Conservation (phyloP, 2,113 vertebrate genomes). For the Carollia perspicillata region DNA sequence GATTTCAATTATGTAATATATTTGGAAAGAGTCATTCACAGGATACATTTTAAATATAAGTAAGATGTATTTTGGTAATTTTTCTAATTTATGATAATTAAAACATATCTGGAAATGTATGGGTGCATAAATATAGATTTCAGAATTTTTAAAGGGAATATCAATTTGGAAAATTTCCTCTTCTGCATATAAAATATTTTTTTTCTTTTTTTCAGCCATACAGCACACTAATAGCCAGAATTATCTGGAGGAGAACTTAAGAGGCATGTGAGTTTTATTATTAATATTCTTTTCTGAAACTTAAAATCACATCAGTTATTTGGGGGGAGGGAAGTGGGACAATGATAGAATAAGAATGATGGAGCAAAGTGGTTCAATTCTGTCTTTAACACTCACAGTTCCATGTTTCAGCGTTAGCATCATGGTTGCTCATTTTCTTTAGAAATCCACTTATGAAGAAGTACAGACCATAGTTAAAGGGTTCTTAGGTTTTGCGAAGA, state of each 20-base stretch:
- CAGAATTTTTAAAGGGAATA: neutral
- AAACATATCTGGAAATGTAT: neutral
- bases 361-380: neutral
- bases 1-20: neutral
- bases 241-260: conserved; percentile 29
- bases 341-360: neutral
- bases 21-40: neutral
- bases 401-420: conserved; percentile 29
- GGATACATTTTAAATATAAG: neutral
- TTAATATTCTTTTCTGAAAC: neutral
- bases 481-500: neutral
- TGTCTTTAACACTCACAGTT: rapidly evolving
- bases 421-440: conserved; percentile 66
- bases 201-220: neutral
- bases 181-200: neutral
- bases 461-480: conserved; percentile 14
- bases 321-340: neutral
- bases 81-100: neutral
- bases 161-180: neutral
- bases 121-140: neutral
- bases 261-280: conserved; percentile 18
- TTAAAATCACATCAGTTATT: neutral
- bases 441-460: conserved; percentile 45
- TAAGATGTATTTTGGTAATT: neutral
- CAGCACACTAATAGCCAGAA: neutral